phyloP scores from a whole-genome alignment of 2,797 vertebrate genomes.

The Pampus argenteus region DNA sequence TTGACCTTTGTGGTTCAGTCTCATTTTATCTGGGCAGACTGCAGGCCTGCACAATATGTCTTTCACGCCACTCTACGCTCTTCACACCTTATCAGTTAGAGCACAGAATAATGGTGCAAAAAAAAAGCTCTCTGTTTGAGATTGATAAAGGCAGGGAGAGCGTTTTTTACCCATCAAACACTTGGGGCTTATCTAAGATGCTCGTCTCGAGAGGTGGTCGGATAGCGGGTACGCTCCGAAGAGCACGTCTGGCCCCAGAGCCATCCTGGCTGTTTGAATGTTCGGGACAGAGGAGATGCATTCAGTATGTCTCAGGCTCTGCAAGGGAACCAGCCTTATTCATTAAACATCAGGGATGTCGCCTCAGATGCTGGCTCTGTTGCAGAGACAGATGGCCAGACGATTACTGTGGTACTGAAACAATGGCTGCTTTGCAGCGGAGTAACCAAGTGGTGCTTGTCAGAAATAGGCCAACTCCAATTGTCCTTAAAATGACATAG shows the following conservation, averaged over 20 bases:
- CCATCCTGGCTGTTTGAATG: constrained; percentile 26
- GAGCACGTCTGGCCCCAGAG: constrained; percentile 48
- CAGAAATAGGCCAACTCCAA: constrained; percentile 29
- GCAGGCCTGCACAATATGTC: constrained; percentile 58
- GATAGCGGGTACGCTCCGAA: constrained; percentile 50
- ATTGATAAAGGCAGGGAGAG: constrained; percentile 76
- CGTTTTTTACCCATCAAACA: constrained; percentile 71
- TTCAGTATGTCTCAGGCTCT: constrained; percentile 1
- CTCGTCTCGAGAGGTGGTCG: constrained; percentile 61
- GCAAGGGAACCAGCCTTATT: constrained; percentile 14
- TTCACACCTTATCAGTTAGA: constrained; percentile 70
- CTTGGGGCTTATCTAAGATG: constrained; percentile 69
- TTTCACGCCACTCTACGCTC: constrained; percentile 58
- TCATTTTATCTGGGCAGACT: constrained; percentile 53
- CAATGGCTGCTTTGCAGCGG: constrained; percentile 23
- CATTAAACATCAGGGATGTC: constrained; percentile 38
- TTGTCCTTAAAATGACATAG: constrained; percentile 28
- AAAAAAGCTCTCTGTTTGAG: constrained; percentile 68
- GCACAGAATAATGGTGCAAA: constrained; percentile 69
- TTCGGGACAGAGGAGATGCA: constrained; percentile 6
- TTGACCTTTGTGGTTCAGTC: constrained; percentile 59
- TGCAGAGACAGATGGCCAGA: constrained; percentile 45
- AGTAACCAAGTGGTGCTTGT: constrained; percentile 28
- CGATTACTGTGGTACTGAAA: constrained; percentile 18
- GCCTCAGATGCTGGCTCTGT: constrained; percentile 7